Percentiles rank a stretch among this genome's conserved stretches.
phyloP scores from a whole-genome alignment of 1,140 invertebrate genomes.

The Bombyx mori region DNA sequence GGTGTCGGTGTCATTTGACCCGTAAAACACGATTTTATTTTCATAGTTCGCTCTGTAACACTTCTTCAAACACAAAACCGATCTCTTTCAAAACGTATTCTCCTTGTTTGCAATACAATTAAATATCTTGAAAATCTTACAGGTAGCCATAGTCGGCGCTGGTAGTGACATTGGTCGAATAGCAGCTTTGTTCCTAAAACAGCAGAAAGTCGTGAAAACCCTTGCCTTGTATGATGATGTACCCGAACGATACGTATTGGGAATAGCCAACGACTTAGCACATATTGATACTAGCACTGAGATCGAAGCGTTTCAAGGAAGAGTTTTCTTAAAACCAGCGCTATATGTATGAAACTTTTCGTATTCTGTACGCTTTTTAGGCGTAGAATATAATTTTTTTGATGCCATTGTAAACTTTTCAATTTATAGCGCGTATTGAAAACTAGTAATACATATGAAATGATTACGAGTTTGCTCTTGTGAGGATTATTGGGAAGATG shows the following conservation, averaged over 20 bases:
- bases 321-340: slow-evolving; percentile 32
- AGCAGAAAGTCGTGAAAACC: slow-evolving; percentile 39
- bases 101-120: no score
- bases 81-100: no score
- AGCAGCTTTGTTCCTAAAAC: slow-evolving; percentile 44
- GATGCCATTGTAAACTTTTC: no score
- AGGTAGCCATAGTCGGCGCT: slow-evolving; percentile 52
- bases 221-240: slow-evolving; percentile 48
- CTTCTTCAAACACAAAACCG: no score
- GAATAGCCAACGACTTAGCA: slow-evolving; percentile 46
- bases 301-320: slow-evolving; percentile 48
- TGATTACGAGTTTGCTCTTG: no score
- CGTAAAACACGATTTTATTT: no score
- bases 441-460: no score
- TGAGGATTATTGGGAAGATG: no score
- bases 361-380: background rate
- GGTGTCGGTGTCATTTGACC: no score
- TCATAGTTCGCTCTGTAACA: no score
- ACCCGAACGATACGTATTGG: slow-evolving; percentile 32
- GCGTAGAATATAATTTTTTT: background rate
- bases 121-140: no score
- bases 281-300: slow-evolving; percentile 53
- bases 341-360: slow-evolving; percentile 29
- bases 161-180: slow-evolving; percentile 51
- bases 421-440: no score